These are phyloP conservation scores for Hypsopygia costalis DNA, from an alignment of 2,888 invertebrate genomes.

Conservation along the genomic window DNA sequence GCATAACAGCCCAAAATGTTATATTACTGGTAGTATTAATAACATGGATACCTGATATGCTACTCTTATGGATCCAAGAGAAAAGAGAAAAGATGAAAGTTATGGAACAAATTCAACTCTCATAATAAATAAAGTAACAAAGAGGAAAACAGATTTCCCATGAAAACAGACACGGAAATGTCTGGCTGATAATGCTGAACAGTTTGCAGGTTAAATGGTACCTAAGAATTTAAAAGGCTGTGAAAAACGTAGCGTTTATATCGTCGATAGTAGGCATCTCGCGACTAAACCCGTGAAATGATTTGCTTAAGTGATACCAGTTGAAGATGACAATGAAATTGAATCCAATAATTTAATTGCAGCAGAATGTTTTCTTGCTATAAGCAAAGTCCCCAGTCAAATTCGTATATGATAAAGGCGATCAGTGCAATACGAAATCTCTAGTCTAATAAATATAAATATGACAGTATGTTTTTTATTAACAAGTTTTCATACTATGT, in stretches of 20 bases:
- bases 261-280: no score
- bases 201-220: background rate
- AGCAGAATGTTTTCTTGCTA: background rate
- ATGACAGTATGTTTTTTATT: no score
- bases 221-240: conserved; percentile 14
- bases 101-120: conserved; percentile 34
- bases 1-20: conserved; percentile 82
- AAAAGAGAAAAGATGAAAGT: conserved; percentile 38
- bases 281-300: background rate
- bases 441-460: conserved; percentile 25
- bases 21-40: conserved; percentile 74
- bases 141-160: background rate
- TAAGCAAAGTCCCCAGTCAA: background rate
- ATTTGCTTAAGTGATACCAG: conserved; percentile 17
- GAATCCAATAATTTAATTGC: background rate
- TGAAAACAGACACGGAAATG: background rate
- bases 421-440: conserved; percentile 19
- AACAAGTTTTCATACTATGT: no score
- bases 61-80: conserved; percentile 52
- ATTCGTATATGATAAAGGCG: background rate
- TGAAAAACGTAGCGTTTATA: conserved; percentile 10
- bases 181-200: background rate
- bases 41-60: conserved; percentile 82
- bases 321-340: background rate
- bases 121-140: conserved; percentile 20